Conservation (phyloP, 1,140 invertebrate species). For the Antheraea mylitta region DNA sequence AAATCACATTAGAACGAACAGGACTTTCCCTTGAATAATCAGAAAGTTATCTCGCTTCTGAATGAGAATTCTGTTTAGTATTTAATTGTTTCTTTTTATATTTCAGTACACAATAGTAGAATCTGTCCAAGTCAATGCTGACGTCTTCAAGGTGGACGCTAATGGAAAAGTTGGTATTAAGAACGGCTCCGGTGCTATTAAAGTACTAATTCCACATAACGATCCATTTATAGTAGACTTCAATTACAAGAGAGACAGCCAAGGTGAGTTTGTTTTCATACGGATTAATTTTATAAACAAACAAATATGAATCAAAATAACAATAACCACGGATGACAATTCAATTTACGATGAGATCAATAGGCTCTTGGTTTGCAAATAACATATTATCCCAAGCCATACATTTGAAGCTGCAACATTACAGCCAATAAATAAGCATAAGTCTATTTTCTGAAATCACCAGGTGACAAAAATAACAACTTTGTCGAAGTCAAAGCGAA, state of each 20-base stretch:
- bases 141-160: slow-evolving; percentile 60
- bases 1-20: no score
- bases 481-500: slow-evolving; percentile 66
- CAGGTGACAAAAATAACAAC: slow-evolving; percentile 48
- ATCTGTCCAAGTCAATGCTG: slow-evolving; percentile 65
- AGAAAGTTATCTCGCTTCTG: no score
- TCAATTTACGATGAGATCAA: no score
- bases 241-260: slow-evolving; percentile 51
- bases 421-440: not conserved
- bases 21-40: no score
- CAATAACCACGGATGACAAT: no score
- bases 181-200: slow-evolving; percentile 77
- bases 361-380: no score
- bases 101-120: slow-evolving; percentile 66
- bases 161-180: slow-evolving; percentile 66
- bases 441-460: not conserved
- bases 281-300: not conserved
- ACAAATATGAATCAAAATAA: no score
- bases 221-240: slow-evolving; percentile 52
- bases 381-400: no score
- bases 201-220: slow-evolving; percentile 63
- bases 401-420: no score
- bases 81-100: no score
- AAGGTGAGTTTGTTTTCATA: slow-evolving; percentile 33
- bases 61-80: no score